These are phyloP conservation scores for Neosilurus mollespiculum DNA, from an alignment of 2,797 vertebrate genomes.

Conservation along the genomic window DNA sequence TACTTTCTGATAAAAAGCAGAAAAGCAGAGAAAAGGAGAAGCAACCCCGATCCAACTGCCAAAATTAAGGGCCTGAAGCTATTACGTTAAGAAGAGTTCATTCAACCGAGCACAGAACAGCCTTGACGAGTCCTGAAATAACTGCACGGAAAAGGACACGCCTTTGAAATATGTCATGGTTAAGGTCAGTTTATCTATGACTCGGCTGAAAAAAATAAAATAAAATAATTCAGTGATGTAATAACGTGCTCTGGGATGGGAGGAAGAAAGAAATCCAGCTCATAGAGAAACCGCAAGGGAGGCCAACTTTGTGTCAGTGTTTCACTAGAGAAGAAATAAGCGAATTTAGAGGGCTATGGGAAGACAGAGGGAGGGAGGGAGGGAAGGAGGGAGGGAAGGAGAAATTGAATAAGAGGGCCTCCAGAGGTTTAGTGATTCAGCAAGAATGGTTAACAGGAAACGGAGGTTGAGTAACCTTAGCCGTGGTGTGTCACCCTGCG, in stretches of 20 bases:
- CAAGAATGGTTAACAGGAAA: conserved; percentile 76
- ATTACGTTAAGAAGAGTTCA: conserved; percentile 59
- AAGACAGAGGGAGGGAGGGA: not conserved
- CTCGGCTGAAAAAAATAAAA: conserved; percentile 8
- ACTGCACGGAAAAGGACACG: conserved; percentile 21
- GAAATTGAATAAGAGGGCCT: conserved; percentile 53
- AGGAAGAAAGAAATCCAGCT: not conserved
- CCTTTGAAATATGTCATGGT: conserved; percentile 20
- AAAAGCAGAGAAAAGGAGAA: conserved; percentile 39
- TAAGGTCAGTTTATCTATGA: conserved; percentile 23
- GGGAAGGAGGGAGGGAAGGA: not conserved
- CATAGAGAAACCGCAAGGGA: not conserved
- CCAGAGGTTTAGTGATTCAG: conserved; percentile 79
- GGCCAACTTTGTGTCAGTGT: conserved; percentile 1
- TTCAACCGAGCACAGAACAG: conserved; percentile 13
- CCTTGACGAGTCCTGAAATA: conserved; percentile 38
- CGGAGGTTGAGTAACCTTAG: conserved; percentile 83
- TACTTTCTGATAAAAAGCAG: conserved; percentile 7
- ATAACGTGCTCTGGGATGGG: not conserved
- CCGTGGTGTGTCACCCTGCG: conserved; percentile 67
- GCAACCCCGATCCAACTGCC: conserved; percentile 63
- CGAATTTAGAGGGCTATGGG: not conserved
- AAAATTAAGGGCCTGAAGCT: conserved; percentile 62
- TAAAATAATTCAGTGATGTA: not conserved
- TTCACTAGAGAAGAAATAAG: not conserved